Evolutionary conservation across 2,888 invertebrate genomes (phyloP).

Genomic region (Arctia plantaginis): DNA sequence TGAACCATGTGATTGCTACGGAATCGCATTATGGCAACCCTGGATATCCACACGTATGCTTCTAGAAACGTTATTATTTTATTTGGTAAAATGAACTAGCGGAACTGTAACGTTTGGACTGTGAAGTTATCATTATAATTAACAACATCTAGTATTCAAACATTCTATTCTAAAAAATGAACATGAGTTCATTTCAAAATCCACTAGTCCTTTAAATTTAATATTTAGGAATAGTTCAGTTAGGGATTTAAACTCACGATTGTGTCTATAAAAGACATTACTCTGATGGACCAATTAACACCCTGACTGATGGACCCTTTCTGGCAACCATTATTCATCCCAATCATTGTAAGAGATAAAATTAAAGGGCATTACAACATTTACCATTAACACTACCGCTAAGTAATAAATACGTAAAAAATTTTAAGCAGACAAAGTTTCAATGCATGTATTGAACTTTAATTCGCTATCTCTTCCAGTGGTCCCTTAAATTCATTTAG

Average conservation of each 20-base stretch:
- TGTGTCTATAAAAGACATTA: not conserved
- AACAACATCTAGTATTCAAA: too few species aligned
- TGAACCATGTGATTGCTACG: conserved; percentile 82
- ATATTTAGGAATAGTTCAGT: too few species aligned
- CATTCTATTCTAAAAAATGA: too few species aligned
- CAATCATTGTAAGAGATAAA: not conserved
- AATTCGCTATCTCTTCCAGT: conserved; percentile 56
- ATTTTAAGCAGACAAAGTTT: conserved; percentile 31
- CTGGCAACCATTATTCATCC: not conserved
- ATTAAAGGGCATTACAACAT: not conserved
- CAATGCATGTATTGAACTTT: conserved; percentile 24
- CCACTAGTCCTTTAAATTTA: too few species aligned
- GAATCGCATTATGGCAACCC: conserved; percentile 75
- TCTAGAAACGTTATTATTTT: conserved; percentile 57
- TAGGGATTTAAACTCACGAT: not conserved
- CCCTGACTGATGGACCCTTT: not conserved
- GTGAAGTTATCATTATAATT: not conserved
- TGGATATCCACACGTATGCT: conserved; percentile 47
- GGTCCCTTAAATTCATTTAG: conserved; percentile 48
- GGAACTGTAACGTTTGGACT: not conserved
- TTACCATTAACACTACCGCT: not conserved
- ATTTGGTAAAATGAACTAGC: not conserved
- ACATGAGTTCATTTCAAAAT: too few species aligned
- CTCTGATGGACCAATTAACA: not conserved
- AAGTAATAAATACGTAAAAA: not conserved